Base-by-base conservation (phyloP, 2,797 vertebrate species). In the Falco berigora region DNA sequence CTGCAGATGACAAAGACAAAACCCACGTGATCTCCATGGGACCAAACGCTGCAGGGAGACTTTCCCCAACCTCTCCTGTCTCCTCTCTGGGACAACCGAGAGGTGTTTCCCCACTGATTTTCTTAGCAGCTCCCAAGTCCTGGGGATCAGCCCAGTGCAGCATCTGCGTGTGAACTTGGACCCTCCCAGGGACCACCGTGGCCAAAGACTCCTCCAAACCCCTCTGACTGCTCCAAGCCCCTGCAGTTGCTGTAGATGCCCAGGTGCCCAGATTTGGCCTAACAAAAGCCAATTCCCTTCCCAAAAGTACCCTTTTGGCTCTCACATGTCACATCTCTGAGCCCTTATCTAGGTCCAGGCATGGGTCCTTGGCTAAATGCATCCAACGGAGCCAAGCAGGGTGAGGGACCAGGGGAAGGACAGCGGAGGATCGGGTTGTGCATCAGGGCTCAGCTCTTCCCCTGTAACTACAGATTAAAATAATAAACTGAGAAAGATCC, bases 381-480 rank as follows among this genome's bases (percentile, higher is more conserved):
- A 62, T 18, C 80, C 30, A 24, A 44, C 2, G 21, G 52, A 80
- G 71, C 55, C n/a, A 66, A 64, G 69, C 2, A 53, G 7, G 23
- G 50, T 34, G 34, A 91, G 47, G 36, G 28, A 59, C 36, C 23
- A 64, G 56, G 38, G 92, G 68, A 52, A 86, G 76, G 68, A 66
- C 15, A 69, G 73, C 30, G 14, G 16, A 80, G 34, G 50, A 77
- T 24, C 0, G 1, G n/a, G n/a, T 20, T 83, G 63, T 91, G 50
- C 86, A 93, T 63, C 74, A 80, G 46, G 64, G 68, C 92, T 87
- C 74, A 79, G 71, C 75, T 91, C 67, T 81, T 87, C 71, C 68
- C 22, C 72, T 89, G 77, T 89, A 93, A 94, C 69, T 55, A 79
- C 93, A 95, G 86, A 94, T 85, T 96, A 88, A 87, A 95, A 93